Conservation (phyloP, 2,797 vertebrate species). For the Silurus lanzhouensis region DNA sequence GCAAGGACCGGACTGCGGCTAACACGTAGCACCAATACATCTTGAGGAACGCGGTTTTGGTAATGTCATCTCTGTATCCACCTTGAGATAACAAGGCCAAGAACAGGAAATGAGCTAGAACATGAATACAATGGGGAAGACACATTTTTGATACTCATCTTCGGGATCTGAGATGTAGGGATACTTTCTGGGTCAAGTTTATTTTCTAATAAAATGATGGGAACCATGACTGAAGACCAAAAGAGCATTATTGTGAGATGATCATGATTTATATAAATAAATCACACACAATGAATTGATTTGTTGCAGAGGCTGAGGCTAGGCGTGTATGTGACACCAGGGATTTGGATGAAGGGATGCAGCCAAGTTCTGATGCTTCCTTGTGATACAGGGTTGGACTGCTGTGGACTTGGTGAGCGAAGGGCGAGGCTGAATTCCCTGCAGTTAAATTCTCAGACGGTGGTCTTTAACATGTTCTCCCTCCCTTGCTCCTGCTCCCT, state of each 20-base stretch:
- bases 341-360: background rate
- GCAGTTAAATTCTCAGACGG: slow-evolving; percentile 83
- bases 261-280: slow-evolving; percentile 9
- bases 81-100: slow-evolving; percentile 47
- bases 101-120: slow-evolving; percentile 49
- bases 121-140: slow-evolving; percentile 37
- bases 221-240: slow-evolving; percentile 14
- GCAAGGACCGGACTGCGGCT: slow-evolving; percentile 35
- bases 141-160: slow-evolving; percentile 42
- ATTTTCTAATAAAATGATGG: slow-evolving; percentile 2
- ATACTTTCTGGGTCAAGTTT: slow-evolving; percentile 26
- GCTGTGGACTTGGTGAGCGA: slow-evolving; percentile 56
- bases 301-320: background rate
- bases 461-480: slow-evolving; percentile 79
- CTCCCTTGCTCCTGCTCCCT: slow-evolving; percentile 67
- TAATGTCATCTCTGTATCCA: slow-evolving; percentile 43
- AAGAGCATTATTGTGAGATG: slow-evolving; percentile 8
- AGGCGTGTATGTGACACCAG: slow-evolving; percentile 5
- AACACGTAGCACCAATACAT: slow-evolving; percentile 56
- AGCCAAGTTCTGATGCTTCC: background rate
- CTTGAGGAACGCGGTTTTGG: slow-evolving; percentile 31
- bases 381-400: slow-evolving; percentile 21
- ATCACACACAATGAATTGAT: background rate
- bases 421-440: slow-evolving; percentile 70
- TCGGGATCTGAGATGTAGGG: slow-evolving; percentile 27